These are phyloP conservation scores for Glaucomys volans DNA, from an alignment of 2,113 vertebrate species.

Conservation along the genomic window DNA sequence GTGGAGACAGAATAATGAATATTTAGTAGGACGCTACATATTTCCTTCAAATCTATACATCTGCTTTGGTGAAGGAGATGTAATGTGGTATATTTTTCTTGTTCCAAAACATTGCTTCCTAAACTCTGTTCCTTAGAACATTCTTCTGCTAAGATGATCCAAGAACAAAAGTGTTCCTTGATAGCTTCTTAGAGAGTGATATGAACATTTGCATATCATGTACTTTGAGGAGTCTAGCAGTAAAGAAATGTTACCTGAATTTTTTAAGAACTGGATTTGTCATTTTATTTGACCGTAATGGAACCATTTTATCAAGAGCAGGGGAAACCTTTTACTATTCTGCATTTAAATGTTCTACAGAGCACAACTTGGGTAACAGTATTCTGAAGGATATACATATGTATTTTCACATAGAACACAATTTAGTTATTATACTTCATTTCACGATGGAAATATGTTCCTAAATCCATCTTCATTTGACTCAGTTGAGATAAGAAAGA, in stretches of 20 bases:
- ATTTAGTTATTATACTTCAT: constrained; percentile 24
- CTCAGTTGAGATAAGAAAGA: constrained; percentile 22
- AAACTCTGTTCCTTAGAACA: not conserved
- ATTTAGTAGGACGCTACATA: constrained; percentile 14
- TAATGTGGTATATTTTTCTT: constrained; percentile 16
- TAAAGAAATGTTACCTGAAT: constrained; percentile 1
- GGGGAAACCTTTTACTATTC: not conserved
- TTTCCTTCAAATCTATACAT: constrained; percentile 31
- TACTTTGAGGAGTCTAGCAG: not conserved
- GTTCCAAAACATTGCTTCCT: constrained; percentile 18
- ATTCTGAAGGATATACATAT: not conserved
- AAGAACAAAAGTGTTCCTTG: constrained; percentile 38
- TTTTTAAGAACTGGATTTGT: constrained; percentile 35
- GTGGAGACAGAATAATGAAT: not conserved
- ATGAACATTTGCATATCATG: not conserved
- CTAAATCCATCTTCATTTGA: constrained; percentile 40
- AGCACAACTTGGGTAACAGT: not conserved
- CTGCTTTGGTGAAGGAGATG: constrained; percentile 11
- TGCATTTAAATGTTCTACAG: not conserved
- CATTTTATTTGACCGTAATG: constrained; percentile 1
- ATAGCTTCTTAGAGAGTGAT: not conserved
- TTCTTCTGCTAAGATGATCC: not conserved
- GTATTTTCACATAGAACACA: not conserved
- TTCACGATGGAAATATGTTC: constrained; percentile 41
- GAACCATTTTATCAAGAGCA: not conserved